phyloP scores from a whole-genome alignment of 2,797 vertebrate genomes.

The Sciurus vulgaris region DNA sequence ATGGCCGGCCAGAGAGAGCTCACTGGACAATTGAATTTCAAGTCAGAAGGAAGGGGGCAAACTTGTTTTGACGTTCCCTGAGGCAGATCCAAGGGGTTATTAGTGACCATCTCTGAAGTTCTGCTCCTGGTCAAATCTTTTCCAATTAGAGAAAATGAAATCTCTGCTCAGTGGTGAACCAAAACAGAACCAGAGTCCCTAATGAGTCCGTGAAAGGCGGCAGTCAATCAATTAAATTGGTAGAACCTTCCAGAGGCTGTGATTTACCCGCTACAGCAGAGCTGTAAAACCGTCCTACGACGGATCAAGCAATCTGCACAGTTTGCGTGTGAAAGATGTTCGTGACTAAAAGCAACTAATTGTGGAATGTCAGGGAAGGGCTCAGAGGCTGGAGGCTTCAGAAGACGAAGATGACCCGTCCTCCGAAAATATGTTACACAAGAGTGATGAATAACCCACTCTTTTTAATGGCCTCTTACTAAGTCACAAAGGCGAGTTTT shows the following conservation, averaged over 20 bases:
- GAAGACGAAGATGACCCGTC: not conserved
- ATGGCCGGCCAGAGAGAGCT: not conserved
- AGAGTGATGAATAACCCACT: not conserved
- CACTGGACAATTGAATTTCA: constrained; percentile 49
- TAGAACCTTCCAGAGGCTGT: not conserved
- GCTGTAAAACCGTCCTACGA: not conserved
- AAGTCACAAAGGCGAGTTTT: constrained; percentile 1
- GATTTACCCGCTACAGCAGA: not conserved
- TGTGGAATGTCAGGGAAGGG: not conserved
- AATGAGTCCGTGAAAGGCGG: constrained; percentile 59
- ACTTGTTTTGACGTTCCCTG: constrained; percentile 53
- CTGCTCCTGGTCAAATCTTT: constrained; percentile 45
- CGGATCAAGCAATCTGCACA: not conserved
- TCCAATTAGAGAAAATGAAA: constrained; percentile 71
- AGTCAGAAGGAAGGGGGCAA: constrained; percentile 19
- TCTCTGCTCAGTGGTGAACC: constrained; percentile 54
- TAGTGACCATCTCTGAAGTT: constrained; percentile 42
- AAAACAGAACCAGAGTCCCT: constrained; percentile 52
- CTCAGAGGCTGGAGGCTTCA: not conserved
- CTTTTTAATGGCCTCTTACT: not conserved
- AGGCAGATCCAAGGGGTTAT: constrained; percentile 71
- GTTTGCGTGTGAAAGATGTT: not conserved
- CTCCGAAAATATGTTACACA: not conserved
- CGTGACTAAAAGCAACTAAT: not conserved
- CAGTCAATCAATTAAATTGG: constrained; percentile 40